Evolutionary conservation across 2,888 invertebrate species (phyloP), one percentile per base, ranked within the genome.

Genomic region (Chymomyza procnemis): DNA sequence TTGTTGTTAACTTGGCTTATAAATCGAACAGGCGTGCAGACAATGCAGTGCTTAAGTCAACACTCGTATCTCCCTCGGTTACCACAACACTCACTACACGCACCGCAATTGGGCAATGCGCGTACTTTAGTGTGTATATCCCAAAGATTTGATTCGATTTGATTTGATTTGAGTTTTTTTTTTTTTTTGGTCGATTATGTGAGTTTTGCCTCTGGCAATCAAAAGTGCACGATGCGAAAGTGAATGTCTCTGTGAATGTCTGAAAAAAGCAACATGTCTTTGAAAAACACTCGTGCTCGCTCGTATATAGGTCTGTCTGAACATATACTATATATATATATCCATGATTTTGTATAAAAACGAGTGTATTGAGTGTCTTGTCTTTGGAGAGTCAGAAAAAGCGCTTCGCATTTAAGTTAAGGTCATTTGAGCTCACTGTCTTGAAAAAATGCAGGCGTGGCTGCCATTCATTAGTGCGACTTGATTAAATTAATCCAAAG

Each of bases 211-310:
- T 72, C 69, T 75, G 82, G 80, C 85, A 81, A 85, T 85, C 85
- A 82, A 81, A 74, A 75, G 61, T 79, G 80, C 80, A 80, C 82
- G 82, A 78, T 74, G 76, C 74, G 80, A 79, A 81, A 85, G 85
- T 82, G 85, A 81, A 81, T 85, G 85, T 85, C 54, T 85, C 47
- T 41, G 34, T 30, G 30, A 30, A 30, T 30, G 30, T 30, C 30
- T 6, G 30, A 30, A 30, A n/a, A n/a, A n/a, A n/a, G n/a, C n/a
- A n/a, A 26, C 8, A 41, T 41, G 34, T 41, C 34, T 41, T 41
- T 41, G 34, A 5, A 41, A n/a, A 1, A 41, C 34, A 41, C 34
- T 12, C 34, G 34, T 41, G 26, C 8, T 26, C 26, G 8, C 6
- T 26, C 8, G 26, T 26, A 26, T 26, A 26, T 26, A 26, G 26